Percentiles rank a stretch among this genome's conserved stretches.
These are phyloP conservation scores for Asbolus verrucosus DNA, from an alignment of 1,140 invertebrate genomes.

Conservation along the genomic window DNA sequence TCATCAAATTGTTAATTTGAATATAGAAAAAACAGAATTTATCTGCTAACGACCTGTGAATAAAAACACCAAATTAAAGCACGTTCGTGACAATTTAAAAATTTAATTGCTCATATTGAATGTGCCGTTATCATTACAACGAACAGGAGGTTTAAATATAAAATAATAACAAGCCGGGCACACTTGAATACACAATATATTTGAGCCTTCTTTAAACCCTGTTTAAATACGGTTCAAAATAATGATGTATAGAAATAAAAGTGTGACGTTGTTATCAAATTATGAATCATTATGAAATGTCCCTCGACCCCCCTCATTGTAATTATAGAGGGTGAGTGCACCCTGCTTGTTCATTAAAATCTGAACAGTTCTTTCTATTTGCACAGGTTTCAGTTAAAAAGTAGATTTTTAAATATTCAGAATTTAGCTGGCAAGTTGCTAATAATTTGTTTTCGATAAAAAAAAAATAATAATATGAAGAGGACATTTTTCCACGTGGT, in stretches of 20 bases:
- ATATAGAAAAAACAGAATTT: too few relatives aligned
- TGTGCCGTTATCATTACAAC: constrained; percentile 12
- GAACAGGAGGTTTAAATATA: not conserved
- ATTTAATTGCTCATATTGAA: constrained; percentile 16
- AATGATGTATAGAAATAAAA: constrained; percentile 7
- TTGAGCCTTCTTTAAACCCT: too few relatives aligned
- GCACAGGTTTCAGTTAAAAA: not conserved
- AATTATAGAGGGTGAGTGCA: constrained; percentile 16
- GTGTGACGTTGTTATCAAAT: constrained; percentile 7
- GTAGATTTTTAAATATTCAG: not conserved
- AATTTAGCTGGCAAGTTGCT: not conserved
- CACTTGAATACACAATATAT: too few relatives aligned
- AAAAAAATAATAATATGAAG: too few relatives aligned
- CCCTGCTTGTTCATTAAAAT: not conserved
- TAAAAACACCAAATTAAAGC: not conserved
- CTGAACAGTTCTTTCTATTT: not conserved
- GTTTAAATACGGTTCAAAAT: too few relatives aligned
- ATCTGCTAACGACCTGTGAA: too few relatives aligned
- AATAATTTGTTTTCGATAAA: too few relatives aligned
- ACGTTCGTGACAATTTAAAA: constrained; percentile 19
- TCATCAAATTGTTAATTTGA: too few relatives aligned
- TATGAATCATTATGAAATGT: constrained; percentile 13
- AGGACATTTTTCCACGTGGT: not conserved
- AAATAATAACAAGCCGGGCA: not conserved
- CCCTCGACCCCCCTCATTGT: constrained; percentile 4